Conservation (phyloP, 2,888 invertebrate species). For the Lycia hirtaria region DNA sequence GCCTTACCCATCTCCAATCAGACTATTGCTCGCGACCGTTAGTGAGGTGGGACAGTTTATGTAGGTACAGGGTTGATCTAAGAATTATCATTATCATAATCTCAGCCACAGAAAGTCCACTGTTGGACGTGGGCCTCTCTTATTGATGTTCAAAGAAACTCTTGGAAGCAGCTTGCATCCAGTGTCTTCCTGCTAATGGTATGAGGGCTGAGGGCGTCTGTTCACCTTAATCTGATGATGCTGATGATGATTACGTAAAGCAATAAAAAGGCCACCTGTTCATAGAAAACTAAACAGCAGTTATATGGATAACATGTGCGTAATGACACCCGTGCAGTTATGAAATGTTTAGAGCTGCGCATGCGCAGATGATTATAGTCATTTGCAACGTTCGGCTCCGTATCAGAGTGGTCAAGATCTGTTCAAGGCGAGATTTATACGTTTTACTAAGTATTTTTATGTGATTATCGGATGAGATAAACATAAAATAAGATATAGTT, state of each 20-base stretch:
- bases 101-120: too few species aligned
- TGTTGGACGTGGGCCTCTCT: too few species aligned
- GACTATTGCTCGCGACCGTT: too few species aligned
- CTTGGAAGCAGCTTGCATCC: background rate
- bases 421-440: constrained; percentile 53
- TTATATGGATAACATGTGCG: constrained; percentile 40
- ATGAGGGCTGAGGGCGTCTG: too few species aligned
- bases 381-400: constrained; percentile 58
- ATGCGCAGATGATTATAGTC: constrained; percentile 61
- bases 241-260: background rate
- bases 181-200: background rate
- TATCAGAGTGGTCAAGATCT: constrained; percentile 57
- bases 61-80: too few species aligned
- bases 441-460: too few species aligned
- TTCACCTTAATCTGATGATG: too few species aligned
- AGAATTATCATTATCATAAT: too few species aligned
- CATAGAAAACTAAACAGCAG: constrained; percentile 20
- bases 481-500: background rate
- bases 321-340: constrained; percentile 54
- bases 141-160: too few species aligned
- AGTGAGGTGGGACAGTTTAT: too few species aligned
- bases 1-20: too few species aligned
- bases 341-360: constrained; percentile 58
- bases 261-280: constrained; percentile 14
- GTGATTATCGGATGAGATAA: background rate